Base-by-base conservation (phyloP, 1,140 invertebrate genomes). In the Calosoma granatense region DNA sequence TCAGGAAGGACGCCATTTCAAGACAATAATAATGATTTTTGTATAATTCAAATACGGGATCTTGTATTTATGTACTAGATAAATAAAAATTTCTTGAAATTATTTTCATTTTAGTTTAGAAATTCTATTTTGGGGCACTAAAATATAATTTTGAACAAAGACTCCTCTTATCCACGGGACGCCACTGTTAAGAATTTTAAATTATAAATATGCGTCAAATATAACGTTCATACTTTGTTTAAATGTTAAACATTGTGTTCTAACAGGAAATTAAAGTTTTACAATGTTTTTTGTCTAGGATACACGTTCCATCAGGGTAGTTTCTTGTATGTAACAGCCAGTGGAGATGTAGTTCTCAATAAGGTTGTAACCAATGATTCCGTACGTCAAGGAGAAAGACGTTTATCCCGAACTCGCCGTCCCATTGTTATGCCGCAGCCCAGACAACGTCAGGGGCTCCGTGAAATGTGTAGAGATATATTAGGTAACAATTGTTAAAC, bases 221-320 rank as follows among this genome's bases (percentile, higher is more conserved):
- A 11, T 11, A 11, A 11, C n/a, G 36, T n/a, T 11, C 19, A 21
- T 15, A 43, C 56, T 52, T 58, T 56, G 26, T 36, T 36, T 36
- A 36, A 36, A 36, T 36, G 26, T 36, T 9, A 36, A 36, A 36
- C 6, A 36, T 9, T 36, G 6, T 36, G n/a, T 36, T 36, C n/a
- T n/a, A n/a, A n/a, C n/a, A n/a, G n/a, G n/a, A n/a, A n/a, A n/a
- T n/a, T n/a, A n/a, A n/a, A n/a, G n/a, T n/a, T n/a, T n/a, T n/a
- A n/a, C n/a, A n/a, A n/a, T n/a, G n/a, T n/a, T 36, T 9, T 36
- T 36, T 36, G n/a, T 36, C 17, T 56, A 76, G 76, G 76, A 11
- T 90, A 86, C 61, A 89, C 86, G 0, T 83, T 84, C 64, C 86
- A 88, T 65, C 86, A 89, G 66, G 85, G 83, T 0, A 81, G 84